phyloP scores from a whole-genome alignment of 1,140 invertebrate genomes.

The Leptopilina boulardi region DNA sequence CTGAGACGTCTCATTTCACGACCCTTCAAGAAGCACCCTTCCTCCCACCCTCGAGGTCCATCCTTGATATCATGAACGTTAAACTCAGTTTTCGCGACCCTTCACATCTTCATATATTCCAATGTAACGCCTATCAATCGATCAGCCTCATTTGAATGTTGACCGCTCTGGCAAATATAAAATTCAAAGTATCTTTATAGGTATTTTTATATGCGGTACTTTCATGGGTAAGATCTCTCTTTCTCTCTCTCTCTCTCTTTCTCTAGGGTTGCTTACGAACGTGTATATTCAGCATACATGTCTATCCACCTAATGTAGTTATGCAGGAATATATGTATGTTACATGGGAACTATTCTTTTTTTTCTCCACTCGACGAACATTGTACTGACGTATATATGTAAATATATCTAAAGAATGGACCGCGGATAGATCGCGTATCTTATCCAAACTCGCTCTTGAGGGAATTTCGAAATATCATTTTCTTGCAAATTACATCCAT shows the following conservation, averaged over 20 bases:
- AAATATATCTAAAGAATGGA: conserved; percentile 43
- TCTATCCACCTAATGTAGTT: conserved; percentile 64
- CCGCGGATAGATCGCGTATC: conserved; percentile 26
- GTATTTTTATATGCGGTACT: conserved; percentile 67
- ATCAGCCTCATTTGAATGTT: conserved; percentile 69
- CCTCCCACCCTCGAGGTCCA: background rate
- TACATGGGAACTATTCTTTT: conserved; percentile 60
- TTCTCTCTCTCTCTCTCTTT: conserved; percentile 34
- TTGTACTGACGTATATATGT: conserved; percentile 39
- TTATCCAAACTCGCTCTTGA: conserved; percentile 15
- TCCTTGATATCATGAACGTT: conserved; percentile 42
- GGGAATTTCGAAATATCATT: conserved; percentile 40
- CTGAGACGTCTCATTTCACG: conserved; percentile 58
- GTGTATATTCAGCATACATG: conserved; percentile 36
- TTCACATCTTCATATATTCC: conserved; percentile 31
- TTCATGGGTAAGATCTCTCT: conserved; percentile 45
- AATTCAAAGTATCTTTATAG: conserved; percentile 69
- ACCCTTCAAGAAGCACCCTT: conserved; percentile 43
- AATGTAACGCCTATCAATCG: conserved; percentile 55
- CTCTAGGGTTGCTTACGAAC: conserved; percentile 17
- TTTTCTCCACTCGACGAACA: conserved; percentile 9
- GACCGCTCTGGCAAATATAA: conserved; percentile 65
- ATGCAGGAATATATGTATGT: conserved; percentile 70
- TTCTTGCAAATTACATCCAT: conserved; percentile 50
- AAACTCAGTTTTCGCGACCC: conserved; percentile 33